Percentiles rank a stretch among this genome's conserved stretches.
phyloP scores from a whole-genome alignment of 2,113 vertebrate genomes.

The Piprites chloris region DNA sequence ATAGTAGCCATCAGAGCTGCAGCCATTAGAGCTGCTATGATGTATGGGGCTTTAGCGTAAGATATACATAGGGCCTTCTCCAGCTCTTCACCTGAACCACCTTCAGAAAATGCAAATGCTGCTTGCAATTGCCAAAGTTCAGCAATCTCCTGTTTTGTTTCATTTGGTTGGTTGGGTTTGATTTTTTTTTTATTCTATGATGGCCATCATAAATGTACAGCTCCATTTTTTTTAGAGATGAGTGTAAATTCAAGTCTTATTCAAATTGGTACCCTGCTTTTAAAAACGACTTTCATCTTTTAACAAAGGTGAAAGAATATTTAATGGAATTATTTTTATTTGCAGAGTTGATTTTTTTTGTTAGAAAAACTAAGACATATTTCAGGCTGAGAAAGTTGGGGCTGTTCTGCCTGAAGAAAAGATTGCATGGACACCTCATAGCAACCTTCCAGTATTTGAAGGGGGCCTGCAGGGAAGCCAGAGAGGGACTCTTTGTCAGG shows the following conservation, averaged over 20 bases:
- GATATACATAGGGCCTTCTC: background rate
- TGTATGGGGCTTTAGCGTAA: background rate
- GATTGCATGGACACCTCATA: background rate
- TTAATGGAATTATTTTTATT: background rate
- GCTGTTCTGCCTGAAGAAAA: background rate
- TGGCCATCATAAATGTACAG: background rate
- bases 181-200: background rate
- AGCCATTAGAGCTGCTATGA: background rate
- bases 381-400: background rate
- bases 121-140: background rate
- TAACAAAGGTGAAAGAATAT: background rate
- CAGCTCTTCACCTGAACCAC: background rate
- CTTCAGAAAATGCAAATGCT: background rate
- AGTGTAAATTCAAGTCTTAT: background rate
- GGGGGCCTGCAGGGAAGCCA: background rate
- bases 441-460: background rate
- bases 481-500: background rate
- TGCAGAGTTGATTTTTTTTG: background rate
- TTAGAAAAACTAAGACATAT: background rate
- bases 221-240: background rate
- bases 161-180: background rate
- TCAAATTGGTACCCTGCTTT: background rate
- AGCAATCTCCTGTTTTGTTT: background rate
- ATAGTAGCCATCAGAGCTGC: background rate
- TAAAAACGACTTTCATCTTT: background rate